Base-by-base conservation (phyloP, 2,888 invertebrate species). In the Phyllotreta cruciferae region DNA sequence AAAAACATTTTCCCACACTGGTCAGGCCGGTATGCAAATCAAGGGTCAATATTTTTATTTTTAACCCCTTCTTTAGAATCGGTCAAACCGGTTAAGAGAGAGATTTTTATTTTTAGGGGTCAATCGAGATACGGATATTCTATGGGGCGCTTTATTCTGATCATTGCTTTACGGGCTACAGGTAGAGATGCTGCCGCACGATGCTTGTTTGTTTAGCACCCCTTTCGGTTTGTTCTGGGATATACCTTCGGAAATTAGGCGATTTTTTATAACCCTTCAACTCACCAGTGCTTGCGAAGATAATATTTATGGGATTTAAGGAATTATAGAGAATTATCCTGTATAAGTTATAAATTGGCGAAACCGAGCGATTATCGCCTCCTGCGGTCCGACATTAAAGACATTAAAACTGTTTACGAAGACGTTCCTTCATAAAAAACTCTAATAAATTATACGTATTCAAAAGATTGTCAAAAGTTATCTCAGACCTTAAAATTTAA, bases 401-500 rank as follows among this genome's bases (percentile, higher is more conserved):
- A 62, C 63, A 67, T 67, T 67, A 67, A 67, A 69, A 67, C 55
- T 69, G 69, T 66, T 64, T 66, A 60, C 69, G 60, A 55, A 66
- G 67, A 60, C 53, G 49, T 67, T 67, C 56, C 56, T 47, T 45
- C 58, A 66, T 62, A 69, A 74, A 76, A 75, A 75, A 74, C 68
- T 70, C 67, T 74, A 74, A 77, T 77, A 77, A 77, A 77, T 77
- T 74, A 75, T 66, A 67, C 56, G 70, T 71, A 77, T 77, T 77
- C 75, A 77, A 71, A 75, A 79, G 78, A 80, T 79, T 79, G 79
- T 79, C 79, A 77, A 79, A 80, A 79, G 75, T 79, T 79, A 78
- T 79, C 76, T 78, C 70, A 64, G 70, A 68, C 69, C 69, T 76
- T 75, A 76, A 80, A 80, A 79, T 80, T 80, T 79, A 80, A 81